These are phyloP conservation scores for Ormyrus pomaceus DNA, from an alignment of 2,888 invertebrate genomes.

Conservation along the genomic window DNA sequence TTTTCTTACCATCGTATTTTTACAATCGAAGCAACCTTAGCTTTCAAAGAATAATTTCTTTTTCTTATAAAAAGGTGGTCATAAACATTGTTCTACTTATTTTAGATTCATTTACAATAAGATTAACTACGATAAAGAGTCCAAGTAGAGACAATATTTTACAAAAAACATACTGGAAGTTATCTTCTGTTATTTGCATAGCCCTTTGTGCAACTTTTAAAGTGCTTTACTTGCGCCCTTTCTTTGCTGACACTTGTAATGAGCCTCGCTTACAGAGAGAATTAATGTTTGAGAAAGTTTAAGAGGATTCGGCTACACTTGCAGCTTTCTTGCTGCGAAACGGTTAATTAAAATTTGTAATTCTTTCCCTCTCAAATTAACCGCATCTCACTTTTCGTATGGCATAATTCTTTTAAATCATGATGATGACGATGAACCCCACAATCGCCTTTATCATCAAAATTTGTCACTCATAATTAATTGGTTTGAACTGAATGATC, in stretches of 20 bases:
- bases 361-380: constrained; percentile 19
- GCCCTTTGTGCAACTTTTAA: constrained; percentile 27
- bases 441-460: no score
- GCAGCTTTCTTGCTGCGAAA: neutral
- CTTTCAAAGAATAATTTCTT: no score
- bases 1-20: no score
- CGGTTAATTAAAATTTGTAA: constrained; percentile 17
- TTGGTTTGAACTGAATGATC: no score
- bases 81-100: no score
- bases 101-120: no score
- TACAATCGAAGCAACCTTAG: no score
- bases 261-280: constrained; percentile 21
- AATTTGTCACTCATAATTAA: no score
- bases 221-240: constrained; percentile 25
- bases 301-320: constrained; percentile 25
- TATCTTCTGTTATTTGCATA: neutral
- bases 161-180: no score
- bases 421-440: neutral
- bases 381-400: neutral
- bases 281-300: constrained; percentile 28
- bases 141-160: no score
- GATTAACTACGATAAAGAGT: no score
- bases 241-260: constrained; percentile 11
- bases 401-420: neutral
- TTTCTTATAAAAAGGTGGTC: no score